phyloP scores from a whole-genome alignment of 2,797 vertebrate genomes.

The Sebastes hubbsi region DNA sequence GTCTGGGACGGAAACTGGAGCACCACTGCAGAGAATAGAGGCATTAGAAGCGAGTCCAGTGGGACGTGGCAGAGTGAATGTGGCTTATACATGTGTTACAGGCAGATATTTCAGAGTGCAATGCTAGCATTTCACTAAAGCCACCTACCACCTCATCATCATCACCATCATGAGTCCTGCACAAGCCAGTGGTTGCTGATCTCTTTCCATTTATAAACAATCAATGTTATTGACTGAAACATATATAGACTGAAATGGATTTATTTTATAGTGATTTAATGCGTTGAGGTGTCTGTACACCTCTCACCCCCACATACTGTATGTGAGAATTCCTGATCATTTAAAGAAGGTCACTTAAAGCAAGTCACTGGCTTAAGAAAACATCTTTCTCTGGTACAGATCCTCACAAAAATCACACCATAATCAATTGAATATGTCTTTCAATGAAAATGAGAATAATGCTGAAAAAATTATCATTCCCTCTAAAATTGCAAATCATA shows the following conservation, averaged over 20 bases:
- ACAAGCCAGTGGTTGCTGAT: neutral
- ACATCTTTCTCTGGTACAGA: too few species aligned
- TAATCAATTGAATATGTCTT: too few species aligned
- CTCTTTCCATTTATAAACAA: conserved; percentile 13
- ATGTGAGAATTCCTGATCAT: neutral
- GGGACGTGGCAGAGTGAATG: conserved; percentile 40
- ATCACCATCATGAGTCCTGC: neutral
- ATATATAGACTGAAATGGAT: neutral
- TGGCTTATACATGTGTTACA: conserved; percentile 20
- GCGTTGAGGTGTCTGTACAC: too few species aligned
- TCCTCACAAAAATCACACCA: too few species aligned
- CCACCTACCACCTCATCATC: neutral
- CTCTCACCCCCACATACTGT: neutral
- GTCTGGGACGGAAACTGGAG: conserved; percentile 56
- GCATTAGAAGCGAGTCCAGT: conserved; percentile 58
- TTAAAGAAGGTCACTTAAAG: neutral
- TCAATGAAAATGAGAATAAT: too few species aligned
- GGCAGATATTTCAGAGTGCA: conserved; percentile 13
- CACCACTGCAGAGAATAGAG: conserved; percentile 66
- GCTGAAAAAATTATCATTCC: too few species aligned
- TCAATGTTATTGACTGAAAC: conserved; percentile 23
- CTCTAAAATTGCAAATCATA: too few species aligned
- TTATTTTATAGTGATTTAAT: neutral
- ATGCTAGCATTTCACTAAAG: conserved; percentile 26
- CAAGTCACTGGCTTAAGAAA: too few species aligned